Conservation (phyloP, 1,140 invertebrate genomes). For the Drosophila nigrodunni region DNA sequence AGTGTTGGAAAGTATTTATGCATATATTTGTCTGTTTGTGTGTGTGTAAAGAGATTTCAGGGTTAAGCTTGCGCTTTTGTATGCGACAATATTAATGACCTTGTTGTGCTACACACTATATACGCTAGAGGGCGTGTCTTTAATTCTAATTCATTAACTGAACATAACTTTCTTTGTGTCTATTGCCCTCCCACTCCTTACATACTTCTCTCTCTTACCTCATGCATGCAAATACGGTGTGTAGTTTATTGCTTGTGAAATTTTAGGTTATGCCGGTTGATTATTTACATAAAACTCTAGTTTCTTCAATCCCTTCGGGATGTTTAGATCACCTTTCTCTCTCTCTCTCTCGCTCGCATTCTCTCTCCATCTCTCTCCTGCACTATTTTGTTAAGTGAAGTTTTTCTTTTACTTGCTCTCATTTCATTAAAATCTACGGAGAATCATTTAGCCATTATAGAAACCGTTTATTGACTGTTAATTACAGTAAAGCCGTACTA, state of each 20-base stretch:
- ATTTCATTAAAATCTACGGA: no score
- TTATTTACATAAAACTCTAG: neutral
- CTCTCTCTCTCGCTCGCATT: no score
- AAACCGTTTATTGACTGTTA: no score
- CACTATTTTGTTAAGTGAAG: no score
- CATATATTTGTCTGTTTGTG: neutral
- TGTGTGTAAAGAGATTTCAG: constrained; percentile 18
- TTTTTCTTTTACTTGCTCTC: no score
- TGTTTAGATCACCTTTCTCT: neutral
- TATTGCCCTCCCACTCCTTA: neutral
- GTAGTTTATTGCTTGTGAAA: no score
- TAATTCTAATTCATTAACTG: neutral
- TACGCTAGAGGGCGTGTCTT: constrained; percentile 51
- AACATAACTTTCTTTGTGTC: neutral
- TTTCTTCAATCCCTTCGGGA: neutral
- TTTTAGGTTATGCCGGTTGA: neutral
- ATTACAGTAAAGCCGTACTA: no score
- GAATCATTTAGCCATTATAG: no score
- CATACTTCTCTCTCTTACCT: no score
- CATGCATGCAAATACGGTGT: neutral
- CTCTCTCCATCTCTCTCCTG: neutral
- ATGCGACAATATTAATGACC: constrained; percentile 18
- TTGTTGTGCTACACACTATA: constrained; percentile 10
- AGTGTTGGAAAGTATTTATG: neutral
- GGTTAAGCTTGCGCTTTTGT: constrained; percentile 24